Percentiles rank a stretch among this genome's conserved stretches.
phyloP scores from a whole-genome alignment of 2,888 invertebrate species.

The Malthinus flaveolus region DNA sequence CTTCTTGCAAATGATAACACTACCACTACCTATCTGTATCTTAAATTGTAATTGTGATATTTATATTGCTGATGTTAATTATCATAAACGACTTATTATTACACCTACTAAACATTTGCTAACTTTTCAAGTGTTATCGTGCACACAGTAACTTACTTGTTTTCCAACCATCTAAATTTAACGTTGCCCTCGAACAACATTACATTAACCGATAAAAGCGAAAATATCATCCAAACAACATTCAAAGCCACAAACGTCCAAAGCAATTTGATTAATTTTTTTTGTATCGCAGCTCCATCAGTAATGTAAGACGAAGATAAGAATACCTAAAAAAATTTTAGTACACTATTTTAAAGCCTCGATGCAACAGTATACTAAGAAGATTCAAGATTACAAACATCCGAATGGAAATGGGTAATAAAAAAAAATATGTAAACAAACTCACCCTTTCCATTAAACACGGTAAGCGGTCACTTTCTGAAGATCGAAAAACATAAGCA shows the following conservation, averaged over 20 bases:
- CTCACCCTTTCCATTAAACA: constrained; percentile 78
- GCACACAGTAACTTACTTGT: constrained; percentile 53
- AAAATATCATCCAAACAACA: constrained; percentile 70
- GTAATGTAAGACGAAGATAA: constrained; percentile 71
- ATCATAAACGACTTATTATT: no score
- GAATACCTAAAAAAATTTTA: constrained; percentile 61
- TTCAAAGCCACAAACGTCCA: constrained; percentile 75
- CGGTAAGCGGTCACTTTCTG: constrained; percentile 81
- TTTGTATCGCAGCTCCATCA: constrained; percentile 68
- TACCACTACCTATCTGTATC: no score
- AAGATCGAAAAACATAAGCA: constrained; percentile 71
- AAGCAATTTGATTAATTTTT: constrained; percentile 67
- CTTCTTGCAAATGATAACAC: no score
- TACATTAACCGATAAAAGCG: constrained; percentile 66
- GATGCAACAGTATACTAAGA: neutral
- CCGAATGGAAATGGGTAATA: neutral
- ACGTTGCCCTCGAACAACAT: constrained; percentile 67
- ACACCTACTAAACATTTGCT: no score
- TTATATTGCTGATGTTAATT: no score
- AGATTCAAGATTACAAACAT: neutral
- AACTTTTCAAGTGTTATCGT: constrained; percentile 5
- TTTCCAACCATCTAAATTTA: constrained; percentile 66
- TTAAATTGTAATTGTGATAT: no score
- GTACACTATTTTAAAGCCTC: neutral
- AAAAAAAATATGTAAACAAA: neutral